phyloP scores from a whole-genome alignment of 2,113 vertebrate species.

The Phyllostomus hastatus region DNA sequence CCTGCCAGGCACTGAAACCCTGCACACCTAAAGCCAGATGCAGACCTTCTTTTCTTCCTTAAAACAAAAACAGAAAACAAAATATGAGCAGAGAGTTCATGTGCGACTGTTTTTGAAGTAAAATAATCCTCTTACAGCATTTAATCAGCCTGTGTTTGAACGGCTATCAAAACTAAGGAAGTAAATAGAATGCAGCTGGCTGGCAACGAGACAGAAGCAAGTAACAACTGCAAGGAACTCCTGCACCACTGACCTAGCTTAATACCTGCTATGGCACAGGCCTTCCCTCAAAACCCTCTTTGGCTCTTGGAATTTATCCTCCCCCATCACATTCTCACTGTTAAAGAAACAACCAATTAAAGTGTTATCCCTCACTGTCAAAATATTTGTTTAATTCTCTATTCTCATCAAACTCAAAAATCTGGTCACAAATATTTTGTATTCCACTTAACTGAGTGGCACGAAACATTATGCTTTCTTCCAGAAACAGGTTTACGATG shows the following conservation, averaged over 20 bases:
- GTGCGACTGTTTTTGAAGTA: conserved; percentile 42
- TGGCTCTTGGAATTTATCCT: neutral
- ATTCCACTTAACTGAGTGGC: neutral
- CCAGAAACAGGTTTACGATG: neutral
- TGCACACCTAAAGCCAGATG: neutral
- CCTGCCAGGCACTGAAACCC: neutral
- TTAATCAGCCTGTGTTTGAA: conserved; percentile 56
- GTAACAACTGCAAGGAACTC: neutral
- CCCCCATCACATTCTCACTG: neutral
- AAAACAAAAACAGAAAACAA: conserved; percentile 40
- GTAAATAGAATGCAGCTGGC: neutral
- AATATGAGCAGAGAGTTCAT: neutral
- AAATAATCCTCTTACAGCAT: conserved; percentile 60
- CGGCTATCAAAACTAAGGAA: conserved; percentile 49
- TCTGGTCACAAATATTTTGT: neutral
- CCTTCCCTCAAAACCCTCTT: neutral
- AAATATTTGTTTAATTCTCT: conserved; percentile 11
- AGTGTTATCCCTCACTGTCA: neutral
- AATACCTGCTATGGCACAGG: neutral
- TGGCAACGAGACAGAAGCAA: neutral
- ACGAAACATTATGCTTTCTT: neutral
- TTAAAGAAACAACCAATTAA: conserved; percentile 26
- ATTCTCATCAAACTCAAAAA: conserved; percentile 17
- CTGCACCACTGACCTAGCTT: neutral
- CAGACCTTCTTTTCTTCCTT: conserved; percentile 20